Evolutionary conservation across 2,888 invertebrate species (phyloP), one percentile per base, ranked within the genome.

Genomic region (Steromphala cineraria): DNA sequence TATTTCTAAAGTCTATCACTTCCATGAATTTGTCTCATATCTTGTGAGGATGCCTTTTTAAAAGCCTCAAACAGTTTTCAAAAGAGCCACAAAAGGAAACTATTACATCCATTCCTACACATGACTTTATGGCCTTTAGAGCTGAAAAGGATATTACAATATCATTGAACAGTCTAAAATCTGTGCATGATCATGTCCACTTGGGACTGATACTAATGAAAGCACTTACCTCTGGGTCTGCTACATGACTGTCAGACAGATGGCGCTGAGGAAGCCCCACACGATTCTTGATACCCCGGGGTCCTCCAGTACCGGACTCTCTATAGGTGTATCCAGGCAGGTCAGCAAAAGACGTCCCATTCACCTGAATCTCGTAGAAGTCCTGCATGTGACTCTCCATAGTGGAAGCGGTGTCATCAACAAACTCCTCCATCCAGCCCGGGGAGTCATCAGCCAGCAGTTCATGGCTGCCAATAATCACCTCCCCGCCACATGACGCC

Each of bases 401-500:
- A 31, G 56, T 67, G 19, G 82, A 79, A 79, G 75, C 81, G 17
- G 36, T 10, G 17, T 78, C 40, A 40, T 78, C 81, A 52, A 15
- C 74, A 76, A 75, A 90, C 52, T 87, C 86, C 81, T 88, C 89
- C 78, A 89, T 88, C 90, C 88, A 89, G 82, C 86, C 88, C 78
- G 85, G 85, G 7, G 86, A 85, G 2, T 88, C 89, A 2, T 88
- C 88, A n/a, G 86, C 84, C 5, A 88, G 87, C 55, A 89, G 84
- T 13, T 88, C 87, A n/a, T 85, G 87, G 56, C 84, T 84, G n/a
- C 88, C 88, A 24, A 89, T 88, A 62, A 90, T 89, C 17, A 90
- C 83, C 81, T 90, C 90, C 15, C 90, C 91, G 62, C 88, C 88
- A 80, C 87, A 89, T 0, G 91, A 90, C 3, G 90, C 88, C 56